Conservation (phyloP, 2,797 vertebrate genomes). For the Chaetodon trifasciatus region DNA sequence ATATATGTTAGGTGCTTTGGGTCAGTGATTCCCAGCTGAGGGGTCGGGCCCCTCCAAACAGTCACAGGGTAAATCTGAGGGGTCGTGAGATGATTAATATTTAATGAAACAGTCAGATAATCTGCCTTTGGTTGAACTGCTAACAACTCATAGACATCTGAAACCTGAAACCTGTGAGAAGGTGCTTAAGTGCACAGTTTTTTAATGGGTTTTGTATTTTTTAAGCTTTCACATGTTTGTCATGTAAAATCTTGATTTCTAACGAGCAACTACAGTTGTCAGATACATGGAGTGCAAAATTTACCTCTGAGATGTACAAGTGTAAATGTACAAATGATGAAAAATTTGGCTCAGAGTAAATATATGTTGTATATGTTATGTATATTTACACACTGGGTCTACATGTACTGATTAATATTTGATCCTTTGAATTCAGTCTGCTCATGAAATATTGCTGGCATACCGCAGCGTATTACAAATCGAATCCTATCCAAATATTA, state of each 20-base stretch:
- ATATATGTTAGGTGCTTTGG: not conserved
- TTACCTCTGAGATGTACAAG: too few species aligned
- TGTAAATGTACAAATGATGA: not conserved
- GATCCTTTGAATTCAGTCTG: constrained; percentile 26
- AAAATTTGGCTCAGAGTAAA: not conserved
- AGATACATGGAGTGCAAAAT: too few species aligned
- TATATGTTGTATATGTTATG: not conserved
- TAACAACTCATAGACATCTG: not conserved
- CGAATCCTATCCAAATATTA: constrained; percentile 20
- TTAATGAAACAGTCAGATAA: too few species aligned
- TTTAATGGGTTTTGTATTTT: not conserved
- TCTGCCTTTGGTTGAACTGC: not conserved
- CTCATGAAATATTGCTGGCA: constrained; percentile 54
- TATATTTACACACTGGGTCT: too few species aligned
- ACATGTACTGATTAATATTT: constrained; percentile 55
- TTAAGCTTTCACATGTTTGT: not conserved
- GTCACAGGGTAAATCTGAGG: not conserved
- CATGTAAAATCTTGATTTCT: not conserved
- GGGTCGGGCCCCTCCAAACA: not conserved
- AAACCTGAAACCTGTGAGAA: not conserved
- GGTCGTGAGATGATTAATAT: not conserved
- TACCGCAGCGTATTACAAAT: constrained; percentile 34
- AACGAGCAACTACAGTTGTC: not conserved
- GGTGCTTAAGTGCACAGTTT: too few species aligned
- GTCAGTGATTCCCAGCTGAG: not conserved